A percentile compares a stretch with the other conserved stretches of the same genome.
phyloP scores from a whole-genome alignment of 2,888 invertebrate species.

The Quadroppia sp. region DNA sequence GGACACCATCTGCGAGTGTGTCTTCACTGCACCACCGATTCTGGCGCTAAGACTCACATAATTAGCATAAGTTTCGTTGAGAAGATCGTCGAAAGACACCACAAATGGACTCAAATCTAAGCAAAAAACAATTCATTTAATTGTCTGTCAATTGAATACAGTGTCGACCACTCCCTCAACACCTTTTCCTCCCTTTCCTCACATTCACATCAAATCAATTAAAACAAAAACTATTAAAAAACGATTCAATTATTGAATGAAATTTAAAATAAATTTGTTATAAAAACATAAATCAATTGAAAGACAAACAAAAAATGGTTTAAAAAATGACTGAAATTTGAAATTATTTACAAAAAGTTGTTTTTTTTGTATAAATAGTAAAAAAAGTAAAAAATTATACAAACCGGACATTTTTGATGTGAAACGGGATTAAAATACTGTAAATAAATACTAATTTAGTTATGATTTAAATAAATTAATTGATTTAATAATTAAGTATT shows the following conservation, averaged over 20 bases:
- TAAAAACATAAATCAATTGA: no score
- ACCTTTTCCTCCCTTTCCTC: neutral
- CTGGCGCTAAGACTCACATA: constrained; percentile 70
- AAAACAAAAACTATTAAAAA: neutral
- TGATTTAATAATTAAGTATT: neutral
- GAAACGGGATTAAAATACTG: no score
- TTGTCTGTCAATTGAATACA: neutral
- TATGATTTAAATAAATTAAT: neutral
- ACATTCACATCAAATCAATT: neutral
- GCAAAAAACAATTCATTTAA: neutral
- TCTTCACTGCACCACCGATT: constrained; percentile 56
- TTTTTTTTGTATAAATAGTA: no score
- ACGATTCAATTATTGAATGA: neutral
- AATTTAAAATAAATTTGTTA: no score
- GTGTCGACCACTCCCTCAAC: constrained; percentile 19
- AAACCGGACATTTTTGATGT: constrained; percentile 8
- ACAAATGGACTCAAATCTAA: constrained; percentile 22
- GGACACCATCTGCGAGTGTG: constrained; percentile 64
- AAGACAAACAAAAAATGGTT: no score
- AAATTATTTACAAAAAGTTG: neutral
- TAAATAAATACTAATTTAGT: neutral
- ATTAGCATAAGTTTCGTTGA: constrained; percentile 58
- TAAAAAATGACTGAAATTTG: neutral
- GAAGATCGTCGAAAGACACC: constrained; percentile 39
- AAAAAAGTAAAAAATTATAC: neutral